phyloP scores from a whole-genome alignment of 2,113 vertebrate species.

The Rutilus rutilus region DNA sequence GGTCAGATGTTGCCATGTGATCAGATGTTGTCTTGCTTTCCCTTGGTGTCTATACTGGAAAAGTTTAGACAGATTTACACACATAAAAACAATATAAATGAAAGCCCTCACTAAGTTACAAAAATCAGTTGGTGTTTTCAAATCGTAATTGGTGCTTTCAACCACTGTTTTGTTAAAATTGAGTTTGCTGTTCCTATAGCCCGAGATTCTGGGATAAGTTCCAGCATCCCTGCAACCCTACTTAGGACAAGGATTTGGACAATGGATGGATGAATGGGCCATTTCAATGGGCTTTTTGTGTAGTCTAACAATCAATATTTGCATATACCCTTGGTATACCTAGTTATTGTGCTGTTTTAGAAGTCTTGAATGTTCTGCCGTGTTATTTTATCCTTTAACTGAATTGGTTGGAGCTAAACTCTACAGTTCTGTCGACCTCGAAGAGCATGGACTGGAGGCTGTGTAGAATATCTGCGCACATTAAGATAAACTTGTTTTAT shows the following conservation, averaged over 20 bases:
- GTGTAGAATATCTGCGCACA: background rate
- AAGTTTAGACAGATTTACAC: background rate
- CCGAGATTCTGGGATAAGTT: too few relatives aligned
- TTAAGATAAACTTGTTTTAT: background rate
- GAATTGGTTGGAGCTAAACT: background rate
- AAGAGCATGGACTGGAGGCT: background rate
- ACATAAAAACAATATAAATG: background rate
- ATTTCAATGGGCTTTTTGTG: background rate
- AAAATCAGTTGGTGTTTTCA: too few relatives aligned
- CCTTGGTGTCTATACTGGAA: background rate
- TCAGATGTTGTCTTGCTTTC: background rate
- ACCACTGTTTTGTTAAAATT: background rate
- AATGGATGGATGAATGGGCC: background rate
- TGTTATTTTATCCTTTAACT: background rate
- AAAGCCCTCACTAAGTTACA: background rate
- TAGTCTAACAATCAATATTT: background rate
- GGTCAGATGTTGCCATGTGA: background rate
- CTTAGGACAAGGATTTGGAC: background rate
- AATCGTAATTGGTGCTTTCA: background rate
- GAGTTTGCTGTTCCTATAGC: background rate
- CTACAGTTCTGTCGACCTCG: background rate
- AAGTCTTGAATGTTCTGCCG: too few relatives aligned
- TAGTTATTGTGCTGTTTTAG: background rate
- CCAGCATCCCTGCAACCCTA: background rate
- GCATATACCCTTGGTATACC: background rate